Base-by-base conservation (phyloP, 2,888 invertebrate species). In the Prosapia bicincta region DNA sequence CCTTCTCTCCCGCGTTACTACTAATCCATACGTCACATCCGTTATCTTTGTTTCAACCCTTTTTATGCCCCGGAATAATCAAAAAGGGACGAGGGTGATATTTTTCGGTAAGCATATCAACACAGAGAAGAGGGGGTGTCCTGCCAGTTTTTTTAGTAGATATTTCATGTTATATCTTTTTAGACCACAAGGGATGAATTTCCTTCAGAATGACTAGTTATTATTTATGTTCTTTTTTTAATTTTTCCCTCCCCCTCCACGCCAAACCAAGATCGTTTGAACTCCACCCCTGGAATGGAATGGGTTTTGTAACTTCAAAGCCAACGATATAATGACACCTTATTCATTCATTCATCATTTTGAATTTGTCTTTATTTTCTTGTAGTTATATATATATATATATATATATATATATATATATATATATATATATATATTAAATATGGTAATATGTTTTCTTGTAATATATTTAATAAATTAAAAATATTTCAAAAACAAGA, bases 41-140 rank as follows among this genome's bases (percentile, higher is more conserved):
- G 81, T 81, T 81, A 81, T 81, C 81, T 81, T 81, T 81, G 81
- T 81, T 81, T 81, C 81, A 81, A 81, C 81, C 81, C 81, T 81
- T 81, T 81, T 81, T 81, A 81, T 80, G 80, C 79, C 79, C 79
- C 78, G 78, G 81, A 81, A 80, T 80, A 80, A 80, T 81, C 80
- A 81, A 80, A 81, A 80, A 80, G 78, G 71, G 75, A 68, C 78
- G 79, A 80, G 66, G 80, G 78, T 72, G 79, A 79, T 79, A 79
- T 78, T 79, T 80, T 77, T 80, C 79, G 76, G 77, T 79, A 79
- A 76, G 79, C 78, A 78, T 80, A 80, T 80, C 80, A 75, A 71
- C 74, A 77, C 79, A 73, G 67, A 72, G 78, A 78, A 70, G 76
- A 70, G 76, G 75, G 70, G 70, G 76, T 74, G 71, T 72, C 70